Base-by-base conservation (phyloP, 2,113 vertebrate species). In the Myiozetetes cayanensis region DNA sequence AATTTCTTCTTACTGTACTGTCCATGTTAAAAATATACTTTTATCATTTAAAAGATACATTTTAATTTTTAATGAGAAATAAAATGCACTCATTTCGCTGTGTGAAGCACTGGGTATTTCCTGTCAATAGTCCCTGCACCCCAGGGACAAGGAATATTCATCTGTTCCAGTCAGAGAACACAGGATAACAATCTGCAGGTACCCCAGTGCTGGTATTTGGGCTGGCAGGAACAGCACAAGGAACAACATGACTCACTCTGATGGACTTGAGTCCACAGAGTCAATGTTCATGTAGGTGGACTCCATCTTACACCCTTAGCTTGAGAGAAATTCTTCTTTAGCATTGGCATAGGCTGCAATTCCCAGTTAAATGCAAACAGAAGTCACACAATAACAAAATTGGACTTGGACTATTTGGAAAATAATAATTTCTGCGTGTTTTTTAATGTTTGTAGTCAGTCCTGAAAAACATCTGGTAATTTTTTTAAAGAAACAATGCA, bases 401-500 rank as follows among this genome's bases (percentile, higher is more conserved):
- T 81, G 78, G 17, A 35, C 76, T 96, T 68, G 17, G 10, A 33
- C 61, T 74, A 85, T 76, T 94, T 85, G 76, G 41, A 92, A 95
- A 96, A 96, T 68, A 91, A 89, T 72, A 12, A 49, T 92, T 94
- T 87, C 68, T 92, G 71, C 9, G 3, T 6, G 28, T 53, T 89
- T 92, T 89, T 50, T 21, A 30, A 59, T 78, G 65, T 87, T 82
- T 65, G 49, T 81, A 87, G 43, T 53, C 93, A 85, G 75, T 85
- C 67, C 73, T 93, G 53, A 80, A 66, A 97, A 96, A 93, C 73
- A 61, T 90, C 94, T 94, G 95, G 90, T 72, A 86, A 66, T 79
- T 96, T 96, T 96, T 94, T 94, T 94, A 71, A 96, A 89, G 88
- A 70, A 95, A 96, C 87, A 96, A 94, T 95, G 77, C 50, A 35